These are phyloP conservation scores for Cavia porcellus DNA, from an alignment of 2,113 vertebrate species.

Conservation along the genomic window DNA sequence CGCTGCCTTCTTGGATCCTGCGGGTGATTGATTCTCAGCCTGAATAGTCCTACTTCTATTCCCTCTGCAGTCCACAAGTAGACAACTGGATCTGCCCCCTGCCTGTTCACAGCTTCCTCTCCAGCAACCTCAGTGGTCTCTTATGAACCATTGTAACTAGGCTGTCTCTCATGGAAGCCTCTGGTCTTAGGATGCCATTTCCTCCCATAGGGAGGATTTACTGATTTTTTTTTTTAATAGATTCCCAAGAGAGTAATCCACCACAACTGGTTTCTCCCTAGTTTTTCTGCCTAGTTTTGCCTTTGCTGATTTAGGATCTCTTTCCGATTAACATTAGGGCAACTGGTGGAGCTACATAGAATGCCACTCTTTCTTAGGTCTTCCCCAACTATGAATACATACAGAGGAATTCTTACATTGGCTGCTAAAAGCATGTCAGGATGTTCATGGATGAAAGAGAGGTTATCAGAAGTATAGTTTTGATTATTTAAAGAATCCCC, in stretches of 20 bases:
- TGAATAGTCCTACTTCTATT: not conserved
- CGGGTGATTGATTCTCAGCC: not conserved
- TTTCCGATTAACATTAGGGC: not conserved
- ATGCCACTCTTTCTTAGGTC: not conserved
- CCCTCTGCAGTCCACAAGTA: not conserved
- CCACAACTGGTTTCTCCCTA: not conserved
- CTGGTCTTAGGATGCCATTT: not conserved
- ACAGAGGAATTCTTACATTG: not conserved
- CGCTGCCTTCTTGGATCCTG: not conserved
- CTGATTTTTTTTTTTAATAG: not conserved
- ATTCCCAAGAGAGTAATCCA: not conserved
- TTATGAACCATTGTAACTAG: not conserved
- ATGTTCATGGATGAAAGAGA: not conserved
- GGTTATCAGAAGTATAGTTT: not conserved
- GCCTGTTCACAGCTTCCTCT: not conserved
- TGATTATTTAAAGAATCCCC: not conserved
- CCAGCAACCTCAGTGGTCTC: not conserved
- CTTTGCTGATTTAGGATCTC: not conserved
- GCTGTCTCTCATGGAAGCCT: not conserved
- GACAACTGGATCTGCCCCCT: not conserved
- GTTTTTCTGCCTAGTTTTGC: not conserved
- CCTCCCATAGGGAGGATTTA: not conserved
- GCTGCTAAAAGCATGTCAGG: not conserved
- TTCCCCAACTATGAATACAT: not conserved
- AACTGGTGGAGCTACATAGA: not conserved